Evolutionary conservation across 2,797 vertebrate species (phyloP).

Genomic region (Euthynnus affinis): DNA sequence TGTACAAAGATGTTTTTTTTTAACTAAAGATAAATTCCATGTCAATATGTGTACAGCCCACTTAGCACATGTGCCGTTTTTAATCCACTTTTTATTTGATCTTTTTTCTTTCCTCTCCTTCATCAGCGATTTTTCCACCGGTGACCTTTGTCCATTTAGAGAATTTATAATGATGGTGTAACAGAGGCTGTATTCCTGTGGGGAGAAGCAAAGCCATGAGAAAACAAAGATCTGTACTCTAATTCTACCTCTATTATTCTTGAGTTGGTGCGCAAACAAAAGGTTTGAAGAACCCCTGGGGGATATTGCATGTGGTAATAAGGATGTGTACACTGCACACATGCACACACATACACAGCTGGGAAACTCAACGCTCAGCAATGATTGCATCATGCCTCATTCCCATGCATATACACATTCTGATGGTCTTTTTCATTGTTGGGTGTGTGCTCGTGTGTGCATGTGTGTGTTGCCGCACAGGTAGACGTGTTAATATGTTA

Average conservation of each 20-base stretch:
- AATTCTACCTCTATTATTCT: conserved; percentile 41
- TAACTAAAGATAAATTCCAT: conserved; percentile 44
- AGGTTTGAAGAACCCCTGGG: conserved; percentile 7
- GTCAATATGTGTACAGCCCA: conserved; percentile 3
- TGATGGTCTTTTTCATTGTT: neutral
- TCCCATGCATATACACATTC: conserved; percentile 4
- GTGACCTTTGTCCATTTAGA: conserved; percentile 37
- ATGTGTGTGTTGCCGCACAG: neutral
- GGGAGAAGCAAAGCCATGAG: conserved; percentile 7
- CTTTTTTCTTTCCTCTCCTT: neutral
- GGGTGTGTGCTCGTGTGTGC: conserved; percentile 10
- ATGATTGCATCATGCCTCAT: conserved; percentile 13
- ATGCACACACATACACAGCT: conserved; percentile 10
- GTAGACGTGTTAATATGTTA: neutral
- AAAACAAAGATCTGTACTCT: conserved; percentile 22
- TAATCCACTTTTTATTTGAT: conserved; percentile 1
- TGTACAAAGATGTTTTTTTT: conserved; percentile 55
- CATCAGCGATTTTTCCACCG: neutral
- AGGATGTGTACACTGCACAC: neutral
- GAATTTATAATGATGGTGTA: conserved; percentile 35
- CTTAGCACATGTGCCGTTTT: neutral
- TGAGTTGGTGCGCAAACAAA: conserved; percentile 31
- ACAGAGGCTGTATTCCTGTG: conserved; percentile 2
- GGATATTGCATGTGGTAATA: conserved; percentile 7
- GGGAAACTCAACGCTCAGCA: neutral